Base-by-base conservation (phyloP, 1,140 invertebrate genomes). In the Cotesia vestalis region DNA sequence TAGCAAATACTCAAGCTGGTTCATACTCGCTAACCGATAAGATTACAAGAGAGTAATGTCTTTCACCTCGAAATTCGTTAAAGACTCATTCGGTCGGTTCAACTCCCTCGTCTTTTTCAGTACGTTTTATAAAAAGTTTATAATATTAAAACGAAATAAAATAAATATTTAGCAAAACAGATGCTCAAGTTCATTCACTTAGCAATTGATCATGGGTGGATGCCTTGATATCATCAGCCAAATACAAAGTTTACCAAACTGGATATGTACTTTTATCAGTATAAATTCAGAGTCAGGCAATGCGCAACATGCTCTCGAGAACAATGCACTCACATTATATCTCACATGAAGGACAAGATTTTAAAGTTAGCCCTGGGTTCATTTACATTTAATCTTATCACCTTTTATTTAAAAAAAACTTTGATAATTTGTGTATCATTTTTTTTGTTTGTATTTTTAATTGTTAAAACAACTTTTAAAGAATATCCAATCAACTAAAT, bases 221-320 rank as follows among this genome's bases (percentile, higher is more conserved):
- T 72, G 64, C 51, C 53, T 72, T 17, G 62, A 53, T 67, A 67
- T 67, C 66, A 17, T 14, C 46, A 53, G 27, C 27, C 11, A 60
- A 72, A 72, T 72, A 38, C 63, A 72, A 72, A 72, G 70, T 72
- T 72, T 72, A 72, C 70, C 36, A 66, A 67, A 74, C 76, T 73
- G 78, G 76, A 80, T 46, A 46, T 78, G 72, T 76, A 77, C 75
- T 81, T 81, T 80, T 82, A 81, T 81, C 80, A 76, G 76, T 17
- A 63, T 73, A 66, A 53, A 71, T 72, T 73, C 51, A 64, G 62
- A 53, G 72, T 46, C 61, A 67, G 71, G 38, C 74, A 62, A 64
- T 64, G 69, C 38, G 66, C 62, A 76, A 76, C 79, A 79, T 71
- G 79, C 78, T 77, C 78, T 68, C 66, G 60, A 46, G 61, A 59